Base-by-base conservation (phyloP, 2,113 vertebrate species). In the Geococcyx californianus region DNA sequence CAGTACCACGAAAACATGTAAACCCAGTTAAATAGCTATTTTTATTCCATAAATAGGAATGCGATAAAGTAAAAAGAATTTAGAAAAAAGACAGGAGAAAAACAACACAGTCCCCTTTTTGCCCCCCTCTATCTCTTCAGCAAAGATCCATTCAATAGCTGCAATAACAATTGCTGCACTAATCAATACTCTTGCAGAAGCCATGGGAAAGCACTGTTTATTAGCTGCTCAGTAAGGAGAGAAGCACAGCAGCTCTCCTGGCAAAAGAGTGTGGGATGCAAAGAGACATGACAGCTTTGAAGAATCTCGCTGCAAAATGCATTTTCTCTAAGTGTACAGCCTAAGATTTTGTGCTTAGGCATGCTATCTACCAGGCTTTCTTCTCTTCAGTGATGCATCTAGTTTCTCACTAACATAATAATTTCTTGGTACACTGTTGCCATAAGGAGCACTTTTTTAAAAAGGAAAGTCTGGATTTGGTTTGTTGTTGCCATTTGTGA, bases 51-150 rank as follows among this genome's bases (percentile, higher is more conserved):
- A 94, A 82, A 84, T 70, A 84, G 36, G 51, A 64, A 80, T 29
- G 54, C 76, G 52, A 47, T 47, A 51, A 13, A 85, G 38, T 58
- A 8, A 60, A 77, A 45, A 87, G 29, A 89, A 73, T 49, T 66
- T 21, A 66, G 54, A n/a, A 77, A 91, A 88, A 42, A n/a, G 24
- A 73, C 8, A 62, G 40, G 33, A 36, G 33, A 15, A 54, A 72
- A 68, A 0, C 8, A n/a, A 3, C 24, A 16, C 1, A 1, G 49
- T 18, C 11, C 31, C 12, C 12, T 9, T 31, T 23, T 20, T 7
- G 1, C 2, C 34, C 15, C 11, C 19, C 56, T 13, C 40, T 36
- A 0, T 25, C 58, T 34, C 81, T 40, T 74, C 87, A 81, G 55
- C 59, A 78, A 63, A 81, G 54, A 58, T 40, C 55, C 66, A 54